Evolutionary conservation across 2,888 invertebrate species (phyloP).

Genomic region (Brachypalpus laphriformis): DNA sequence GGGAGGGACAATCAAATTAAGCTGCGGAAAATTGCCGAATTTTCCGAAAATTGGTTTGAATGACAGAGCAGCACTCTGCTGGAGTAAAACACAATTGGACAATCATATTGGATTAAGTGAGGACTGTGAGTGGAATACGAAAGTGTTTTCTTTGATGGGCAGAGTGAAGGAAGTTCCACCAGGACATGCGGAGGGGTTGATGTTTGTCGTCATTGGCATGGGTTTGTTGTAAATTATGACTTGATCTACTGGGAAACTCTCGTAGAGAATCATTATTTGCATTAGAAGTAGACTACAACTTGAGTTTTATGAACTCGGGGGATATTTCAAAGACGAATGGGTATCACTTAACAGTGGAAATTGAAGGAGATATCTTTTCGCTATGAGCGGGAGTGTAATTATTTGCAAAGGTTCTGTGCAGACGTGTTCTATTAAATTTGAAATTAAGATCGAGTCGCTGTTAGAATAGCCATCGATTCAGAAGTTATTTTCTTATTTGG

Average conservation of each 20-base stretch:
- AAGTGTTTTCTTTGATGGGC: slow-evolving; percentile 17
- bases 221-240: slow-evolving; percentile 18
- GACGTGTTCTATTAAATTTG: too few species aligned
- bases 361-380: not conserved
- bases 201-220: slow-evolving; percentile 15
- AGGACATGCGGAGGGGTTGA: slow-evolving; percentile 6
- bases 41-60: slow-evolving; percentile 60
- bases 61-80: slow-evolving; percentile 49
- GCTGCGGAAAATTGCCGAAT: slow-evolving; percentile 72
- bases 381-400: too few species aligned
- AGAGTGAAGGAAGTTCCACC: not conserved
- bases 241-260: not conserved
- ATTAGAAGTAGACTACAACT: not conserved
- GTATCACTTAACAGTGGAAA: slow-evolving; percentile 8
- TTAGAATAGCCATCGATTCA: too few species aligned
- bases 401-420: too few species aligned
- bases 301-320: slow-evolving; percentile 35
- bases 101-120: slow-evolving; percentile 62
- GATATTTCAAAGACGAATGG: slow-evolving; percentile 19
- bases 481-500: too few species aligned
- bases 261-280: slow-evolving; percentile 10
- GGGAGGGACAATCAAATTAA: slow-evolving; percentile 65
- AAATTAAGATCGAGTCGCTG: too few species aligned
- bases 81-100: slow-evolving; percentile 63
- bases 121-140: slow-evolving; percentile 61